Base-by-base conservation (phyloP, 2,113 vertebrate genomes). In the Bufo bufo region DNA sequence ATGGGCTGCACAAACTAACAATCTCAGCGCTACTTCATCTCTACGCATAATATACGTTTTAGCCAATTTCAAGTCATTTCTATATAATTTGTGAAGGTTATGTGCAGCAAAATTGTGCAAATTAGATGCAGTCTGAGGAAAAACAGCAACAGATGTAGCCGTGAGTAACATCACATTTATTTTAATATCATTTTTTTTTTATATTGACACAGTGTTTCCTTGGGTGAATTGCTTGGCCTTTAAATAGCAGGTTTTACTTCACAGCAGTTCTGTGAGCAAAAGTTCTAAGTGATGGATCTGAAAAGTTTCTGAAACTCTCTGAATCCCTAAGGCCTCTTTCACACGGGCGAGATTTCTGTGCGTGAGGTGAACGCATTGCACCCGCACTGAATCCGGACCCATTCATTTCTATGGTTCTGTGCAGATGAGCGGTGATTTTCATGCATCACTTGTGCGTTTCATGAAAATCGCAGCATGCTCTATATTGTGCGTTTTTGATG, bases 91-190 rank as follows among this genome's bases (percentile, higher is more conserved):
- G n/a, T n/a, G 33, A 8, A n/a, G 45, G 10, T 56, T 83, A 33
- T 17, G 20, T 65, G 19, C 20, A 54, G 65, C 7, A 82, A 47
- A 71, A 49, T 79, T 86, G 84, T 79, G n/a, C 56, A 69, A 87
- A 82, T 71, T 66, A 74, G 79, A 87, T 61, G 86, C 43, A 82
- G 33, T n/a, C 58, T 56, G 74, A 52, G 63, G 72, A 82, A 82
- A 87, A 87, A 87, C 79, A 87, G 86, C 33, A 82, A 63, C 86
- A 87, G 78, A 87, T 87, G 86, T 87, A 82, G 50, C 56, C 45
- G 65, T 79, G 85, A 86, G 85, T 81, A 80, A 82, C 66, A 87
- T 82, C 54, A 72, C 33, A 74, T 87, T 82, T 74, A 56, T 81
- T 59, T 82, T 82, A 82, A 87, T 82, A 87, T 87, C 61, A 45